A percentile compares a stretch with the other conserved stretches of the same genome.
Evolutionary conservation across 92 coral and sea anemone species (phyloP).

Genomic region (Scolanthus callimorphus): DNA sequence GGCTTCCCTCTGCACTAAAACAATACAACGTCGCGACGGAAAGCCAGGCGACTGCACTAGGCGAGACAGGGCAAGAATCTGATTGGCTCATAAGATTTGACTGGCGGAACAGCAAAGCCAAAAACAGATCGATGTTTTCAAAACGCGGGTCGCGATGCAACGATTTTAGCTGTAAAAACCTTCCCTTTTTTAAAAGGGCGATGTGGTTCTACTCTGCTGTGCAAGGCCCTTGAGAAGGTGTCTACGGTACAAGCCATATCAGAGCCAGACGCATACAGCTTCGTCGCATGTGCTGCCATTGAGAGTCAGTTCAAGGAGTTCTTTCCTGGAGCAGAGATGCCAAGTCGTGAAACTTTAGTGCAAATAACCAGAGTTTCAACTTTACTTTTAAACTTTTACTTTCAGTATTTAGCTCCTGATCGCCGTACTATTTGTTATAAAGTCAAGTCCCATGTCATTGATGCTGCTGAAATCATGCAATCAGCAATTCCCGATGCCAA

Average conservation of each 20-base stretch:
- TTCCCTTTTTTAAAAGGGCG: neutral
- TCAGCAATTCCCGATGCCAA: neutral
- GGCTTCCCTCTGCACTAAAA: too few relatives aligned
- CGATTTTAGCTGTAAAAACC: too few relatives aligned
- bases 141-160: too few relatives aligned
- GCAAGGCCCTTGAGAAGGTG: neutral
- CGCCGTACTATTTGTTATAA: neutral
- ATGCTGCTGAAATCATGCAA: neutral
- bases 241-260: neutral
- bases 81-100: too few relatives aligned
- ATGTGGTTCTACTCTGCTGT: slow-evolving; percentile 4
- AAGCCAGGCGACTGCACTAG: too few relatives aligned
- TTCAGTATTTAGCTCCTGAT: neutral
- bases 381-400: neutral
- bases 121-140: too few relatives aligned
- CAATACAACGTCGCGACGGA: too few relatives aligned
- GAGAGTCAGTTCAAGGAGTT: neutral
- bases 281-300: neutral
- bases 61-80: too few relatives aligned
- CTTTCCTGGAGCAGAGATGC: neutral
- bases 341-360: neutral
- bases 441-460: neutral
- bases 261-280: neutral
- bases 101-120: too few relatives aligned
- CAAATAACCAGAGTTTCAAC: neutral